A percentile compares a stretch with the other conserved stretches of the same genome.
phyloP scores from a whole-genome alignment of 2,797 vertebrate species.

The Chloroceryle inda region DNA sequence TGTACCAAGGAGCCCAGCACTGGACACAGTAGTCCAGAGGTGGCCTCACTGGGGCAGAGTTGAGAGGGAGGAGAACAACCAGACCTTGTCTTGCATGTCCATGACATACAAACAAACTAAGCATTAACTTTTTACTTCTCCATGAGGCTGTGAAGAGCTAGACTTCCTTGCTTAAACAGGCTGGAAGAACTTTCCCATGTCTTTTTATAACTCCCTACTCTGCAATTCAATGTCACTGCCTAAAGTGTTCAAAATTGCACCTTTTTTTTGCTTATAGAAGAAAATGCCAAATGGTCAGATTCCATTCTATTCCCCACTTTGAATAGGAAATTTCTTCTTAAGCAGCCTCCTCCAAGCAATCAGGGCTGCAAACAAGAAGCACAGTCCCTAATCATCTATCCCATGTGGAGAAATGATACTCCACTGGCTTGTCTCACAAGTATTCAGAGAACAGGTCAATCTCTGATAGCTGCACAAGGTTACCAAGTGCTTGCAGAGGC shows the following conservation, averaged over 20 bases:
- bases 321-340: slow-evolving; percentile 4
- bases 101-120: neutral
- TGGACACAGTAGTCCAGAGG: neutral
- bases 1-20: neutral
- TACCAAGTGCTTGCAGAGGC: neutral
- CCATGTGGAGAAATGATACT: neutral
- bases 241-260: neutral
- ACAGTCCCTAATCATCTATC: neutral
- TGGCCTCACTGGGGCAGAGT: neutral
- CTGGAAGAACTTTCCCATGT: neutral
- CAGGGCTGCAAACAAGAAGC: neutral
- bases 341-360: neutral
- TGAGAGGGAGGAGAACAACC: neutral
- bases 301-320: neutral
- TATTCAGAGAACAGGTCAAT: neutral
- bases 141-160: neutral
- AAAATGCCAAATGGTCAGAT: neutral
- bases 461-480: neutral
- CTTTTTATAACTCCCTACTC: neutral
- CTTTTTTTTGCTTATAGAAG: neutral
- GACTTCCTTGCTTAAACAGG: neutral
- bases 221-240: neutral
- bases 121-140: neutral
- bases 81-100: neutral
- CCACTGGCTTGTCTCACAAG: neutral